phyloP scores from a whole-genome alignment of 2,888 invertebrate species.

The Allacma fusca region DNA sequence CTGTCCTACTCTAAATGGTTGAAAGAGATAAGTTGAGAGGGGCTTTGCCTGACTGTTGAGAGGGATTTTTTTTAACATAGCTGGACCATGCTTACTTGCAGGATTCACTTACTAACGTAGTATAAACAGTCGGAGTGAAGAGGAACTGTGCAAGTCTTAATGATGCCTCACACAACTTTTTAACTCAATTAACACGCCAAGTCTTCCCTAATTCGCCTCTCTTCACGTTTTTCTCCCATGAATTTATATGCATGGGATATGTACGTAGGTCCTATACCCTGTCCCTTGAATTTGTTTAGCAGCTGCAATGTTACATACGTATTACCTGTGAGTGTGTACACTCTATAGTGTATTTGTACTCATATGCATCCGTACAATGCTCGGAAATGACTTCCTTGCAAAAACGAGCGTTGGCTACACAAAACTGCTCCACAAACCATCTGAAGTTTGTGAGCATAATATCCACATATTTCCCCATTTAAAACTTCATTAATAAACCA shows the following conservation, averaged over 20 bases:
- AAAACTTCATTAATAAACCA: constrained; percentile 35
- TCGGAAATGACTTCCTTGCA: no score
- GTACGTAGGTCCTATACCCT: no score
- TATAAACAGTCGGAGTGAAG: neutral
- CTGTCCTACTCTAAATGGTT: neutral
- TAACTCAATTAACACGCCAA: constrained; percentile 53
- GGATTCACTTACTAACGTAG: neutral
- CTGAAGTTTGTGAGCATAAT: neutral
- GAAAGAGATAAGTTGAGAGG: no score
- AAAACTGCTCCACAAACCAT: constrained; percentile 6
- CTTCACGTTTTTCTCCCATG: constrained; percentile 37
- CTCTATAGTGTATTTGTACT: no score
- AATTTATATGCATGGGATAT: no score
- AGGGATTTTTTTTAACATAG: no score
- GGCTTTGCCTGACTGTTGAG: no score
- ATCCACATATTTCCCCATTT: constrained; percentile 29
- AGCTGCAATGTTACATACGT: no score
- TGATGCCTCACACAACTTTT: constrained; percentile 48
- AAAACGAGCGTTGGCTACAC: no score
- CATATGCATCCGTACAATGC: no score
- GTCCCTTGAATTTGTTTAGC: no score
- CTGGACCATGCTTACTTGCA: neutral
- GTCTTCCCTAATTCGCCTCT: constrained; percentile 45
- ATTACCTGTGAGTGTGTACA: no score
- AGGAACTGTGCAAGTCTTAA: constrained; percentile 31